A percentile compares a stretch with the other conserved stretches of the same genome.
These are phyloP conservation scores for Tipula vernalis DNA, from an alignment of 2,888 invertebrate species.

Conservation along the genomic window DNA sequence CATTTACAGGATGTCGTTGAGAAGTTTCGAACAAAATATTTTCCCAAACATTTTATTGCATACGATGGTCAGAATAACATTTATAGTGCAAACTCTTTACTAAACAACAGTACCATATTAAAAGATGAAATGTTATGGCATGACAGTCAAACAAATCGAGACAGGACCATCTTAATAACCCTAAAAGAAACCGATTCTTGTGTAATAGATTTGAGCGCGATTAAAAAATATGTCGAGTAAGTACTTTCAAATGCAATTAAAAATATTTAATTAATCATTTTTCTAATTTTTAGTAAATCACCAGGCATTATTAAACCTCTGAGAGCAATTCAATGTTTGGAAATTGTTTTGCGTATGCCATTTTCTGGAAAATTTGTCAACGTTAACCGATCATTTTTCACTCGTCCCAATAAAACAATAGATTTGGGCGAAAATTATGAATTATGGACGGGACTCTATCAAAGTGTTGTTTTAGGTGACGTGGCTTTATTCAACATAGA, in stretches of 20 bases:
- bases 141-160: not conserved
- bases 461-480: conserved; percentile 82
- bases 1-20: conserved; percentile 41
- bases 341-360: conserved; percentile 49
- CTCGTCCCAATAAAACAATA: conserved; percentile 29
- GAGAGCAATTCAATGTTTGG: conserved; percentile 44
- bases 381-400: conserved; percentile 59
- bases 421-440: conserved; percentile 70
- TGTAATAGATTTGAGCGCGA: conserved; percentile 24
- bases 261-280: not conserved
- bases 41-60: conserved; percentile 42
- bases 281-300: not conserved
- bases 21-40: conserved; percentile 27
- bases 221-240: conserved; percentile 22
- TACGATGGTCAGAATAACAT: conserved; percentile 63
- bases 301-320: conserved; percentile 25
- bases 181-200: conserved; percentile 24
- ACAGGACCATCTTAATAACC: conserved; percentile 20
- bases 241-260: not conserved
- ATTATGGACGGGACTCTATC: conserved; percentile 88
- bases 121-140: not conserved
- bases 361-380: conserved; percentile 23
- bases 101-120: not conserved
- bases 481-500: conserved; percentile 84
- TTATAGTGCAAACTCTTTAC: conserved; percentile 33